Percentiles rank a stretch among this genome's conserved stretches.
Evolutionary conservation across 2,797 vertebrate genomes (phyloP).

Genomic region (Lateolabrax maculatus): DNA sequence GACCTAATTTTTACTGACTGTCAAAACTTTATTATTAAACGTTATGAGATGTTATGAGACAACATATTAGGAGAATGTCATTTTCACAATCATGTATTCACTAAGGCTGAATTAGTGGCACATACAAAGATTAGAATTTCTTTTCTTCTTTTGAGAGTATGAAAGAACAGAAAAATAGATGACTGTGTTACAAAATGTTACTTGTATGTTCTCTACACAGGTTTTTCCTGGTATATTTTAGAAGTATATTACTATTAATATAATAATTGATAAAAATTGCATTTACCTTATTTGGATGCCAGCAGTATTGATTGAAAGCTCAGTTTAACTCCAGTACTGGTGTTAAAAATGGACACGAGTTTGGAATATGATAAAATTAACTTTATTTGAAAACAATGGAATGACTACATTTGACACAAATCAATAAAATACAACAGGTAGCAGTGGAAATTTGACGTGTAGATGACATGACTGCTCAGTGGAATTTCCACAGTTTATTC

Average conservation of each 20-base stretch:
- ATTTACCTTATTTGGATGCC: neutral
- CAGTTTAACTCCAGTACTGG: no score
- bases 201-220: neutral
- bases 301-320: neutral
- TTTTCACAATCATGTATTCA: slow-evolving; percentile 16
- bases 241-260: neutral
- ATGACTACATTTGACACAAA: slow-evolving; percentile 66
- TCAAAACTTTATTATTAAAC: slow-evolving; percentile 15
- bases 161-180: neutral
- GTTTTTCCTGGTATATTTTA: neutral
- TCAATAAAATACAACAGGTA: slow-evolving; percentile 36
- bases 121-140: neutral
- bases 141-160: no score
- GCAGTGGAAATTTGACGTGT: slow-evolving; percentile 17
- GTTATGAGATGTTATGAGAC: neutral
- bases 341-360: slow-evolving; percentile 18
- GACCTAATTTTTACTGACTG: slow-evolving; percentile 62
- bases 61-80: neutral
- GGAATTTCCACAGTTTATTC: slow-evolving; percentile 58
- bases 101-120: neutral
- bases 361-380: slow-evolving; percentile 42
- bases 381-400: slow-evolving; percentile 82
- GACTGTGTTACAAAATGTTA: neutral
- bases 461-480: slow-evolving; percentile 27
- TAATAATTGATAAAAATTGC: neutral